These are phyloP conservation scores for Petroica traversi DNA, from an alignment of 2,113 vertebrate genomes.

Conservation along the genomic window DNA sequence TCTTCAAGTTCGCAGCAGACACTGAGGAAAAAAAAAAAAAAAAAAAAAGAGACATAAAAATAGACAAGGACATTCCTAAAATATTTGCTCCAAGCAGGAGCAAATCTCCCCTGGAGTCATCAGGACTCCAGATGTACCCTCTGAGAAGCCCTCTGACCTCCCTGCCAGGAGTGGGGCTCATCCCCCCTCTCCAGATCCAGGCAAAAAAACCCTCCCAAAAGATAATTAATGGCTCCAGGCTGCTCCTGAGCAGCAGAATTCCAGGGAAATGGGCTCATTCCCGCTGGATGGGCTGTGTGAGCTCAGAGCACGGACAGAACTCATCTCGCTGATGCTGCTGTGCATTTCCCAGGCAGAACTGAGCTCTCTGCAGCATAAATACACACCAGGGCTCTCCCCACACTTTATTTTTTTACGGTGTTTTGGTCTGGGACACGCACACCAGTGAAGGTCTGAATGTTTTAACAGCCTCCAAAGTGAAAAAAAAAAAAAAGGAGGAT, in stretches of 20 bases:
- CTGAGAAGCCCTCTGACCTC: neutral
- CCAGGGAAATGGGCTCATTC: neutral
- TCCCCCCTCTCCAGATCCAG: rapidly evolving
- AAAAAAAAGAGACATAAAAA: neutral
- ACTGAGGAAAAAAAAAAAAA: slow-evolving; percentile 41
- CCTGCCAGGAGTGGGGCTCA: neutral
- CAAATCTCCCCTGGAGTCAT: neutral
- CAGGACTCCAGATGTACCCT: neutral
- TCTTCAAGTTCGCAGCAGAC: slow-evolving; percentile 83
- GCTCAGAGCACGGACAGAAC: neutral
- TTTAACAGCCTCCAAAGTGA: neutral
- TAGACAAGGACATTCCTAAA: neutral
- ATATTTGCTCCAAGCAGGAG: neutral
- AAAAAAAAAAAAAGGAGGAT: neutral
- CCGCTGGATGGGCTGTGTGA: rapidly evolving
- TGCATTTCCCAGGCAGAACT: neutral
- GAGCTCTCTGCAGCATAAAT: neutral
- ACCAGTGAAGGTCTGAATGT: rapidly evolving
- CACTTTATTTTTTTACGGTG: rapidly evolving
- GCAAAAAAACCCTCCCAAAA: neutral
- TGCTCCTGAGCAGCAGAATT: neutral
- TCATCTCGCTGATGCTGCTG: rapidly evolving
- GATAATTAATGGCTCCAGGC: neutral
- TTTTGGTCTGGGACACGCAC: neutral
- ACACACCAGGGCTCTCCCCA: too few species aligned